Conservation (phyloP, 37 sponge, comb jelly and placozoan species). For the Diacarnus erythraeanus region DNA sequence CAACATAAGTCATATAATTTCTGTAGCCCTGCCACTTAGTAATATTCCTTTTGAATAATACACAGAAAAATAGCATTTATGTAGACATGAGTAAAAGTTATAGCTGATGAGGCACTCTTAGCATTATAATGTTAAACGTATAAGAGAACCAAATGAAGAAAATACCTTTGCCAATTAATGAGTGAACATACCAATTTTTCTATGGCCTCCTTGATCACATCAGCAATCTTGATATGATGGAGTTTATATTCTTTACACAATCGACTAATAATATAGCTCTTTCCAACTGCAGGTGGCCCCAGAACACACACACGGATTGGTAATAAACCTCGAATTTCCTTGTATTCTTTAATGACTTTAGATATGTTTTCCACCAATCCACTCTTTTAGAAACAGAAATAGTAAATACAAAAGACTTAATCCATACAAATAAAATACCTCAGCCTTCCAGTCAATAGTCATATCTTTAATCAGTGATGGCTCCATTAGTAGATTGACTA, state of each 20-base stretch:
- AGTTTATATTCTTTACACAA: slow-evolving; percentile 93
- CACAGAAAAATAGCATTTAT: too few relatives aligned
- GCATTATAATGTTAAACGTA: too few relatives aligned
- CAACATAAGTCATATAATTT: too few relatives aligned
- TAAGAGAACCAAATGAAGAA: too few relatives aligned
- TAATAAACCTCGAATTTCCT: slow-evolving; percentile 71
- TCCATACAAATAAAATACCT: too few relatives aligned
- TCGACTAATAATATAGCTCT: slow-evolving; percentile 58
- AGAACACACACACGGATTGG: slow-evolving; percentile 83
- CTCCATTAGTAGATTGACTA: slow-evolving; percentile 87
- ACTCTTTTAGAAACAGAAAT: slow-evolving; percentile 31
- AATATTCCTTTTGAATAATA: too few relatives aligned
- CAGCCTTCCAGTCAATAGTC: slow-evolving; percentile 71
- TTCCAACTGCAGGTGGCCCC: slow-evolving; percentile 92
- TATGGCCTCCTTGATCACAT: slow-evolving; percentile 78
- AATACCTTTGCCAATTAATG: too few relatives aligned
- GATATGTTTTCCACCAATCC: slow-evolving; percentile 83
- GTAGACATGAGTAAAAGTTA: too few relatives aligned
- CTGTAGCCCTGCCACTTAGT: too few relatives aligned
- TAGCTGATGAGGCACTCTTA: too few relatives aligned
- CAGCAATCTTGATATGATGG: slow-evolving; percentile 84
- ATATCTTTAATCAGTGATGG: slow-evolving; percentile 77
- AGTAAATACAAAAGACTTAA: not conserved
- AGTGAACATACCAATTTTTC: slow-evolving; percentile 71
- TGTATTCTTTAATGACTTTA: slow-evolving; percentile 75